Evolutionary conservation across 1,140 invertebrate genomes (phyloP), one percentile per base, ranked within the genome.

Genomic region (Anastrepha ludens): DNA sequence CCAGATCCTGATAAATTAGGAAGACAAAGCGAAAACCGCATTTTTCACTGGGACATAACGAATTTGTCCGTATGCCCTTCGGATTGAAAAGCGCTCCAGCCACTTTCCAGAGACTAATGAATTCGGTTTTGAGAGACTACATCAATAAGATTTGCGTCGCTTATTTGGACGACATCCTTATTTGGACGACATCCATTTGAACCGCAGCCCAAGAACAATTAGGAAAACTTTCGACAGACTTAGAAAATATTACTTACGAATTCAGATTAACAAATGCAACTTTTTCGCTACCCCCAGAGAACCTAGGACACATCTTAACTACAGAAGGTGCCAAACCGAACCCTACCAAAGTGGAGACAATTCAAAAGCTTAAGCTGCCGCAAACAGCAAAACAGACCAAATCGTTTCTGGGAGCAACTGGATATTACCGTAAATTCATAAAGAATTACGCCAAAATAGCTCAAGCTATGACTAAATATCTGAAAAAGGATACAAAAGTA

Each of bases 101-200:
- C 3, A 93, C 91, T 17, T 94, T 94, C 89, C 92, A 94, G 90
- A 81, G 92, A 60, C 87, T 91, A 41, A 94, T 94, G 92, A 90
- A 94, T 87, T 88, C 74, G 15, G 89, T 91, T 5, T 86, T 92
- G 1, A 89, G 86, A 44, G 90, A 90, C n/a, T 87, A 90, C 87
- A 89, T 90, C 88, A 90, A 90, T 58, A 89, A 89, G 59, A 87
- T 88, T 58, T 91, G 90, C 85, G 90, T 91, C 74, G 90, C 91
- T 17, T 93, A 94, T 87, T 64, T 92, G 2, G 91, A 93, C 86
- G 91, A 93, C 60, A 91, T 92, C 2, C 88, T 93, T 20, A 89
- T 92, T 29, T 92, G 4, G 4, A 55, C n/a, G n/a, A n/a, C n/a
- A n/a, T n/a, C n/a, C n/a, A n/a, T 90, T 64, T 87, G 88, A 2